phyloP scores from a whole-genome alignment of 2,888 invertebrate species.

The Gandaritis pyraliata region DNA sequence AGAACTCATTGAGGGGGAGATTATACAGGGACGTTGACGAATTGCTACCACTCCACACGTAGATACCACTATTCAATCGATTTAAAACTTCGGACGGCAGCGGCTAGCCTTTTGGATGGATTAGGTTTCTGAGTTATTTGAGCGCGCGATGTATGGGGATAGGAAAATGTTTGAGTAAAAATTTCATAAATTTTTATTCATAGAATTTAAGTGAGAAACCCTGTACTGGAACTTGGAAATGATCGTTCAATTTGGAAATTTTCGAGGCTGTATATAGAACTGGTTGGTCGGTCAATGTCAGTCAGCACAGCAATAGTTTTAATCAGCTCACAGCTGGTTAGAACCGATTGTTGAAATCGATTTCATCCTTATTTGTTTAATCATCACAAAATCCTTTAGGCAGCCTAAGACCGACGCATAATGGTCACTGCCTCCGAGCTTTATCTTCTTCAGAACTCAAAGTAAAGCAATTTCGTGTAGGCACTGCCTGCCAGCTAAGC shows the following conservation, averaged over 20 bases:
- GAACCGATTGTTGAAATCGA: too few relatives aligned
- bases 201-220: too few relatives aligned
- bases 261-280: too few relatives aligned
- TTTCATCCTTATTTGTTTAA: too few relatives aligned
- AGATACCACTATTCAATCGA: constrained; percentile 76
- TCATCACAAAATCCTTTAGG: too few relatives aligned
- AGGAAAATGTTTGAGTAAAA: not conserved
- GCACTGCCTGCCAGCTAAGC: constrained; percentile 4
- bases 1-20: constrained; percentile 78
- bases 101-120: constrained; percentile 39
- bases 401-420: too few relatives aligned
- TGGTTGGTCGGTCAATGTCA: too few relatives aligned
- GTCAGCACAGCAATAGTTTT: too few relatives aligned
- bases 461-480: constrained; percentile 8
- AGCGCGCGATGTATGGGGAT: not conserved
- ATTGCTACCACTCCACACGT: constrained; percentile 72
- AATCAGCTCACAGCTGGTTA: too few relatives aligned
- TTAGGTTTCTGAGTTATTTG: constrained; percentile 38
- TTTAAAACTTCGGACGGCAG: constrained; percentile 64
- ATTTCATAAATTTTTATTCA: too few relatives aligned
- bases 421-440: not conserved
- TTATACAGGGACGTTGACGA: constrained; percentile 80
- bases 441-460: constrained; percentile 4
- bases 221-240: too few relatives aligned
- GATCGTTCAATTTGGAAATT: too few relatives aligned